phyloP scores from a whole-genome alignment of 2,797 vertebrate species.

The Discoglossus pictus region DNA sequence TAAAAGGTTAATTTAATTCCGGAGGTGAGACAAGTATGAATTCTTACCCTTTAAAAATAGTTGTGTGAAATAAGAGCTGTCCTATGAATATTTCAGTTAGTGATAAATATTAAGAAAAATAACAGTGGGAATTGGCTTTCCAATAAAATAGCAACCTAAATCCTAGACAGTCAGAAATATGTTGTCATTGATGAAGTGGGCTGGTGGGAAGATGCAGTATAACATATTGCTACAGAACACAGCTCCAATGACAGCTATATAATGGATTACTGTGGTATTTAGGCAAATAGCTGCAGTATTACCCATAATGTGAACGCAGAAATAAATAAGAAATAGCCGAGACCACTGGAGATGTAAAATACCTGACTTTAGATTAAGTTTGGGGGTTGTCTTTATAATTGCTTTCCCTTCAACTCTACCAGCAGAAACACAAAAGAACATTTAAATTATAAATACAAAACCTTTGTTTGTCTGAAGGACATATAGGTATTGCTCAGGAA shows the following conservation, averaged over 20 bases:
- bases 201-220: constrained; percentile 22
- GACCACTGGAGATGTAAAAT: constrained; percentile 1
- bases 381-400: constrained; percentile 8
- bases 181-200: constrained; percentile 30
- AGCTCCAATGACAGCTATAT: constrained; percentile 10
- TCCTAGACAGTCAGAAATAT: constrained; percentile 1
- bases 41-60: neutral
- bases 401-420: neutral
- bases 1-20: too few species aligned
- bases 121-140: constrained; percentile 14
- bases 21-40: neutral
- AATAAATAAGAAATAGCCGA: neutral
- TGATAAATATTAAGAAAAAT: constrained; percentile 21
- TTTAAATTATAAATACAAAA: neutral
- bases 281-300: constrained; percentile 35
- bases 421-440: neutral
- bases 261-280: constrained; percentile 31
- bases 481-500: too few species aligned
- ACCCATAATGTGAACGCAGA: neutral
- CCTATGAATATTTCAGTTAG: neutral
- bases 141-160: neutral
- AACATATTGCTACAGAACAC: constrained; percentile 28
- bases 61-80: neutral
- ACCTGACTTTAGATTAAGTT: neutral
- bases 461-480: too few species aligned